Evolutionary conservation across 2,797 vertebrate species (phyloP), one percentile per base, ranked within the genome.

Genomic region (Tauraco hartlaubi): DNA sequence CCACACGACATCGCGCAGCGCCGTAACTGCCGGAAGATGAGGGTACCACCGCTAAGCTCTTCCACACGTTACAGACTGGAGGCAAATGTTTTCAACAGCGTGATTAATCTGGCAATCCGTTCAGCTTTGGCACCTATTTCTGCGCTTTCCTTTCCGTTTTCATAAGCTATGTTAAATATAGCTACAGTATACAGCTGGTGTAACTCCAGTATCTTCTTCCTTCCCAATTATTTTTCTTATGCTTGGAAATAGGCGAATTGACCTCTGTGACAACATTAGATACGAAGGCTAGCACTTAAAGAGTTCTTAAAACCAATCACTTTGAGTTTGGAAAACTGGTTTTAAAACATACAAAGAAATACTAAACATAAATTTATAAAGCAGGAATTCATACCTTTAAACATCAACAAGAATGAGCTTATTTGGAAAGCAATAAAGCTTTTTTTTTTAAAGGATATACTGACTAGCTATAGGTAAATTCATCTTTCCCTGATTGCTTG

Each of bases 361-460:
- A 91, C 77, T 84, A 88, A 96, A 96, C 75, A 67, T 84, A 96
- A 96, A 79, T 6, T 44, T 58, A 83, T 93, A 96, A 97, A 97
- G 94, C 94, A 96, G 86, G 80, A 94, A 83, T 92, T 93, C 91
- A 67, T 93, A 94, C 43, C 82, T 93, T 96, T 62, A 77, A 97
- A 92, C 93, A 94, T 59, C 90, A 85, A 92, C 86, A 88, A 93
- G 78, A 90, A 93, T 48, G 31, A 97, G 95, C 94, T 94, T 97
- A 96, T 96, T 97, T 96, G 96, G 95, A 96, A 68, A 97, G 95
- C 95, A 93, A 97, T 96, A 97, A 96, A 94, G 93, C 86, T 96
- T 96, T 92, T 90, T 88, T 69, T 76, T 91, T 93, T 10, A 28
- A 97, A 91, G 81, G 73, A 76, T 67, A 95, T 91, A 93, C 72